Base-by-base conservation (phyloP, 2,113 vertebrate species). In the Anarhynchus alexandrinus region DNA sequence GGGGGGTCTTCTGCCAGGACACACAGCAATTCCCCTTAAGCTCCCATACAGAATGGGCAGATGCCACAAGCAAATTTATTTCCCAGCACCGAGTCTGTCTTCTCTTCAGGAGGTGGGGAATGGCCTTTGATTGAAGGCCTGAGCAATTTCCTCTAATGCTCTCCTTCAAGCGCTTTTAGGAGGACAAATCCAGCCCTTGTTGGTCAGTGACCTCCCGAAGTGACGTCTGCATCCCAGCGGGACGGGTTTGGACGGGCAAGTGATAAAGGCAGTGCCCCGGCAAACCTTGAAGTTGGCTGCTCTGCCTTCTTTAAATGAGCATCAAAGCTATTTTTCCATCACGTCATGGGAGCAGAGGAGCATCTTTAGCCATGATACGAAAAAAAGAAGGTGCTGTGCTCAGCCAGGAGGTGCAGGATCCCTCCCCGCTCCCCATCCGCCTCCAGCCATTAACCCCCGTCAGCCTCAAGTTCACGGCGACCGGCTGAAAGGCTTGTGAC, bases 391-490 rank as follows among this genome's bases (percentile, higher is more conserved):
- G 66, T 19, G 54, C 58, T 27, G 65, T 21, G 64, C 64, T 66
- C 29, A 11, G 58, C 20, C 72, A 7, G 79, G 19, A 77, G 67
- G 40, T 47, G 77, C 65, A 64, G 78, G 38, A 47, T 43, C 20
- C 30, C 2, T 11, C 57, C 26, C 21, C 7, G 15, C 9, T 19
- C 78, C 27, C 45, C 58, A 5, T 8, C 43, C 19, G 2, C 57
- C 84, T 21, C 62, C 57, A 10, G 18, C 52, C 66, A 43, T 91
- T 80, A 83, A 38, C 42, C 59, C n/a, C n/a, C 2, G 0, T 40
- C 76, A 54, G 42, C 62, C 2, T 0, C 3, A 1, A 43, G 81
- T 18, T 19, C 76, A 0, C 0, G 2, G 38, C 4, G 80, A 38
- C 64, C 4, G 16, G n/a, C 36, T 47, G 88, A n/a, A 8, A 11